These are phyloP conservation scores for Zoanthus gigantus DNA, from an alignment of 92 coral and sea anemone genomes.

Conservation along the genomic window DNA sequence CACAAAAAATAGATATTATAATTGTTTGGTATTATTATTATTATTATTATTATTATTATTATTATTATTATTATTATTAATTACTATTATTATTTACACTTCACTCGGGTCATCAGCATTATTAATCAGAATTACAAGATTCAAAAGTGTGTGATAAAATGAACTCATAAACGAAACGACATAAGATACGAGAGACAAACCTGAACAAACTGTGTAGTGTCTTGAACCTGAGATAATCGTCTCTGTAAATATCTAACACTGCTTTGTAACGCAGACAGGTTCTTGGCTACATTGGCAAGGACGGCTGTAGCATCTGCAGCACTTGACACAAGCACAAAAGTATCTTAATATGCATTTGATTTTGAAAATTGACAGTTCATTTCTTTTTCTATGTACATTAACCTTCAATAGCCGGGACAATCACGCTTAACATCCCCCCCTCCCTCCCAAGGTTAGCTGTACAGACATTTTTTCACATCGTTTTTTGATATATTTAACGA, in stretches of 20 bases:
- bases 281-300: slow-evolving; percentile 87
- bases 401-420: no score
- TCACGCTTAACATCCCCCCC: no score
- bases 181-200: slow-evolving; percentile 33
- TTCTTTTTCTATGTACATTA: no score
- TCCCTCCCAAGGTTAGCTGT: no score
- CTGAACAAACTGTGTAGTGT: slow-evolving; percentile 86
- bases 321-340: slow-evolving; percentile 39
- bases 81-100: no score
- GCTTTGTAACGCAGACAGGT: slow-evolving; percentile 77
- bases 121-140: neutral
- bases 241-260: slow-evolving; percentile 84
- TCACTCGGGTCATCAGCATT: neutral
- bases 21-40: no score
- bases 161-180: neutral
- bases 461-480: no score
- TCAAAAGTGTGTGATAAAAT: neutral
- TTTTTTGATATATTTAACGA: no score
- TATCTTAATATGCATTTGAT: neutral
- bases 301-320: slow-evolving; percentile 84
- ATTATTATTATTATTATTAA: no score
- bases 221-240: slow-evolving; percentile 66
- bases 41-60: no score
- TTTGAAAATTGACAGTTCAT: no score
- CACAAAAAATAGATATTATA: no score